A percentile compares a stretch with the other conserved stretches of the same genome.
Conservation (phyloP, 1,140 invertebrate species). For the Drosophila yakuba region DNA sequence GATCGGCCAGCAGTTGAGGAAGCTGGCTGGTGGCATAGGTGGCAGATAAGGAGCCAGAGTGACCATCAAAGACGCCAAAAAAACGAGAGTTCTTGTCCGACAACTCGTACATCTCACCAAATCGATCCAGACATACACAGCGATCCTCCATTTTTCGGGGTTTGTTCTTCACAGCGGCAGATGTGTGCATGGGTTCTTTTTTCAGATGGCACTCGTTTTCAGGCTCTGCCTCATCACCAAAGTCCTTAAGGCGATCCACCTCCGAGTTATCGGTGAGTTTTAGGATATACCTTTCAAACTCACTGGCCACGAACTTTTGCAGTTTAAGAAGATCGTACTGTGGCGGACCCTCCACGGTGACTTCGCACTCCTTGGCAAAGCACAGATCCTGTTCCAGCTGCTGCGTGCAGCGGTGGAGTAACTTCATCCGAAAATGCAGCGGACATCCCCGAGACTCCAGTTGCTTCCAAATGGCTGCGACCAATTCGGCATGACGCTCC, state of each 20-base stretch:
- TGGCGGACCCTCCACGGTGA: constrained; percentile 43
- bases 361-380: constrained; percentile 69
- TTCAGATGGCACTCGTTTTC: constrained; percentile 2
- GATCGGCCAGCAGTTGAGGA: constrained; percentile 93
- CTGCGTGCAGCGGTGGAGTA: constrained; percentile 40
- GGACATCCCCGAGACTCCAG: constrained; percentile 53
- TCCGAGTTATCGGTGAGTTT: constrained; percentile 71
- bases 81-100: constrained; percentile 85
- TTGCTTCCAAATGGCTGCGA: constrained; percentile 67
- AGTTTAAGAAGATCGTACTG: constrained; percentile 75
- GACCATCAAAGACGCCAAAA: constrained; percentile 98
- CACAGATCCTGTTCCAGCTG: constrained; percentile 61
- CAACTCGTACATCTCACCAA: constrained; percentile 62
- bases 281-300: constrained; percentile 64
- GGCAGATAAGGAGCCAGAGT: constrained; percentile 96
- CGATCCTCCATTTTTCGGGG: constrained; percentile 82
- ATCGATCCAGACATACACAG: constrained; percentile 70
- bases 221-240: constrained; percentile 29
- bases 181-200: constrained; percentile 11
- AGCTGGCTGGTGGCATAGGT: constrained; percentile 94
- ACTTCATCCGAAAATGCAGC: constrained; percentile 55
- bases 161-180: constrained; percentile 71
- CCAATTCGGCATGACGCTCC: constrained; percentile 63
- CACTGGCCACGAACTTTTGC: constrained; percentile 65
- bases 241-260: constrained; percentile 53